phyloP scores from a whole-genome alignment of 2,113 vertebrate genomes.

The Colius striatus region DNA sequence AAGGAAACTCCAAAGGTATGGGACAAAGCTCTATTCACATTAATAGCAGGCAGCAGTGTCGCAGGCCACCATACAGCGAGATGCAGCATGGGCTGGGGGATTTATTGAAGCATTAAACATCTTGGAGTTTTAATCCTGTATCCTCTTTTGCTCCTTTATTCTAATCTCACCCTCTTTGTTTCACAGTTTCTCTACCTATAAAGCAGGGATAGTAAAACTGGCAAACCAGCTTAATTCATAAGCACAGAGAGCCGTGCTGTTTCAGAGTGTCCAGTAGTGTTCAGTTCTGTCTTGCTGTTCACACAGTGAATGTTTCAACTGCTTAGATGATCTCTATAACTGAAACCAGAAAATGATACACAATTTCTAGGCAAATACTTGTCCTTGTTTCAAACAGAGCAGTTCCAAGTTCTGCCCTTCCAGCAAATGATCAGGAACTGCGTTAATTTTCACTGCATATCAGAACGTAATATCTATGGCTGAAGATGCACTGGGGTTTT shows the following conservation, averaged over 20 bases:
- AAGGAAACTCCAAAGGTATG: constrained; percentile 42
- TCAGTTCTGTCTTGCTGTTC: not conserved
- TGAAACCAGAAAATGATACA: not conserved
- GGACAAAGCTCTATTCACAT: constrained; percentile 69
- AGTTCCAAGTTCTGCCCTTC: not conserved
- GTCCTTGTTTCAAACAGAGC: not conserved
- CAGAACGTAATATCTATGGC: not conserved
- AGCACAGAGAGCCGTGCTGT: not conserved
- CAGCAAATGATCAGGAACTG: not conserved
- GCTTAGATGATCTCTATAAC: not conserved
- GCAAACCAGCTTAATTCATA: not conserved
- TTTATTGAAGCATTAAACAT: not conserved
- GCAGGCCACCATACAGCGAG: not conserved
- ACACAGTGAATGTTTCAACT: not conserved
- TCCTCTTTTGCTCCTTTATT: not conserved
- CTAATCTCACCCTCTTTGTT: not conserved
- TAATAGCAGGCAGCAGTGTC: constrained; percentile 8
- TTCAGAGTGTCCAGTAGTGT: not conserved
- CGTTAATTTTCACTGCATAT: not conserved
- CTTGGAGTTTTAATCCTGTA: not conserved
- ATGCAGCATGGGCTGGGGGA: not conserved
- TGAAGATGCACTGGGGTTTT: not conserved
- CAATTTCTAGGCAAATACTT: not conserved
- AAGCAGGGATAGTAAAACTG: not conserved
- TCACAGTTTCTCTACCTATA: not conserved